A percentile compares a stretch with the other conserved stretches of the same genome.
phyloP scores from a whole-genome alignment of 92 coral and sea anemone genomes.

The Parazoanthus swiftii region DNA sequence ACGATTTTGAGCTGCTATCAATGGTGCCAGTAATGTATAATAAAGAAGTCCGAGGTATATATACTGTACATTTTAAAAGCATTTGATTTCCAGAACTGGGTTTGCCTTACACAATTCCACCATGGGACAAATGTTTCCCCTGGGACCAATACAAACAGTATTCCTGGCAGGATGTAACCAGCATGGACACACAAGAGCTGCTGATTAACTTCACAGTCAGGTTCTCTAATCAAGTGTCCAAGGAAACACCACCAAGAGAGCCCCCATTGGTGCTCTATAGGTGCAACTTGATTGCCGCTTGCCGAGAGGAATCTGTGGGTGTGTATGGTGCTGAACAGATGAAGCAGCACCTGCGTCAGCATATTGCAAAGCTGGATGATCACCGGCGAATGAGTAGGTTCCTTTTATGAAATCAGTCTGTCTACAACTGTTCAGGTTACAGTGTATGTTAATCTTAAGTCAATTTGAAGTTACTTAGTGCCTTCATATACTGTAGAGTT shows the following conservation, averaged over 20 bases:
- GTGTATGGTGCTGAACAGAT: conserved; percentile 42
- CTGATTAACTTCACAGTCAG: conserved; percentile 47
- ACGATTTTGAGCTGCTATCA: not conserved
- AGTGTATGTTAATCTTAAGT: too few relatives aligned
- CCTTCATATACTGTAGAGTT: too few relatives aligned
- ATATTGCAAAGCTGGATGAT: conserved; percentile 42
- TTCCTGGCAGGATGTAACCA: conserved; percentile 38
- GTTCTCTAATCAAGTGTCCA: conserved; percentile 21
- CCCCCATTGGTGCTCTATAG: conserved; percentile 36
- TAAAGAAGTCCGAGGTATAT: not conserved
- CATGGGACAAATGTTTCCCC: conserved; percentile 53
- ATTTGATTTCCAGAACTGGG: conserved; percentile 46
- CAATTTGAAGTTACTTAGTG: too few relatives aligned
- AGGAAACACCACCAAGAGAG: not conserved
- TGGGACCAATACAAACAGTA: conserved; percentile 26
- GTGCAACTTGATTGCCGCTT: conserved; percentile 49
- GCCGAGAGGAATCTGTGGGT: conserved; percentile 48
- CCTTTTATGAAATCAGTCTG: not conserved
- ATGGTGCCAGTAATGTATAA: not conserved
- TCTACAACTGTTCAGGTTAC: not conserved
- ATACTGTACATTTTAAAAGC: not conserved
- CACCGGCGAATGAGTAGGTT: conserved; percentile 38
- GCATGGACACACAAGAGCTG: conserved; percentile 40
- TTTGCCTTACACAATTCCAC: conserved; percentile 56
- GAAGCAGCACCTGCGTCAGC: conserved; percentile 41